Evolutionary conservation across 2,888 invertebrate genomes (phyloP).

Genomic region (Nowickia ferox): DNA sequence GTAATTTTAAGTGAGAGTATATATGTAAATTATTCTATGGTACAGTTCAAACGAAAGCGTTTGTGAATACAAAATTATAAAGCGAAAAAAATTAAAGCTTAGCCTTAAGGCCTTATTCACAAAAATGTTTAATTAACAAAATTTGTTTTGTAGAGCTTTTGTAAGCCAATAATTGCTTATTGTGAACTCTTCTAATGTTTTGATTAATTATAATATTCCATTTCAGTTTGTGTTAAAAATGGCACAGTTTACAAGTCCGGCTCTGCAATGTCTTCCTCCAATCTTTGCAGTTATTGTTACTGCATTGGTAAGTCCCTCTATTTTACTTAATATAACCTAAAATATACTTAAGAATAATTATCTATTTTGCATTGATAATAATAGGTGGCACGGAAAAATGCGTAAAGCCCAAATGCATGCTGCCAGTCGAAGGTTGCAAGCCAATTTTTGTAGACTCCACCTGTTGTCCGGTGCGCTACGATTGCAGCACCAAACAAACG

Average conservation of each 20-base stretch:
- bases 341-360: neutral
- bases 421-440: conserved; percentile 87
- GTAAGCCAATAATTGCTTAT: no score
- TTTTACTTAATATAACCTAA: neutral
- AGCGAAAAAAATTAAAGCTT: no score
- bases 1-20: no score
- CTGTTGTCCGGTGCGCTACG: conserved; percentile 93
- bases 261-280: conserved; percentile 91
- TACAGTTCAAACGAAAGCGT: no score
- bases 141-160: no score
- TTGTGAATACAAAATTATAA: no score
- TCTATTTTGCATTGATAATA: conserved; percentile 4
- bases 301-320: conserved; percentile 85
- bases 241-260: conserved; percentile 82
- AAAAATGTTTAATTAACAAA: no score
- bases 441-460: conserved; percentile 83
- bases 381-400: conserved; percentile 87
- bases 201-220: no score
- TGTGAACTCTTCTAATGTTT: no score
- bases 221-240: conserved; percentile 81
- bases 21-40: no score
- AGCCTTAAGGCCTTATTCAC: no score
- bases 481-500: conserved; percentile 84
- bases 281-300: conserved; percentile 94
- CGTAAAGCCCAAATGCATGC: conserved; percentile 91